Percentiles rank a stretch among this genome's conserved stretches.
phyloP scores from a whole-genome alignment of 2,113 vertebrate species.

The Peromyscus californicus region DNA sequence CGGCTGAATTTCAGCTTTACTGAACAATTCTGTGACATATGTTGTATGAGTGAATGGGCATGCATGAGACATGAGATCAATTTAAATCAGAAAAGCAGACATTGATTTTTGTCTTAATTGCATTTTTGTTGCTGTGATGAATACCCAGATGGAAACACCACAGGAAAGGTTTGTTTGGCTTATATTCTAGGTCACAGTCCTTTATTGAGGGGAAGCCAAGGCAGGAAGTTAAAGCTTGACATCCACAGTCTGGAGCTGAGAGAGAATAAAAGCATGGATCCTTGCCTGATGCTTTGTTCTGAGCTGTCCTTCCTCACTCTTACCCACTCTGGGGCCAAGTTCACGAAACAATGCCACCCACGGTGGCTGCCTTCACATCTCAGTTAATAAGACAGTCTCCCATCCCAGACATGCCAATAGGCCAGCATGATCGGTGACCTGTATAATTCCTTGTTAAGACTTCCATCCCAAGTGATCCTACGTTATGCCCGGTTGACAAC shows the following conservation, averaged over 20 bases:
- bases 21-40: not conserved
- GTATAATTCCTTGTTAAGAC: not conserved
- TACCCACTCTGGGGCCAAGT: not conserved
- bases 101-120: not conserved
- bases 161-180: not conserved
- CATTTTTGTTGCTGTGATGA: not conserved
- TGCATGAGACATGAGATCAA: not conserved
- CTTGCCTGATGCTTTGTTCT: not conserved
- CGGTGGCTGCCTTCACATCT: not conserved
- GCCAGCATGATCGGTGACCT: not conserved
- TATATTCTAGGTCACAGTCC: not conserved
- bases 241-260: not conserved
- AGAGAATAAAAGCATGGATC: not conserved
- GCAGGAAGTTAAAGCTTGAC: not conserved
- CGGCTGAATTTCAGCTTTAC: not conserved
- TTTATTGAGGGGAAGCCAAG: not conserved
- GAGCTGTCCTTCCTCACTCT: not conserved
- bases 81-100: not conserved
- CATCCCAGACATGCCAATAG: not conserved
- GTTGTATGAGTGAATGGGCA: not conserved
- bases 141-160: not conserved
- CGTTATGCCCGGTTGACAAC: not conserved
- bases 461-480: not conserved
- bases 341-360: not conserved
- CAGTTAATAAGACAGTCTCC: not conserved